Evolutionary conservation across 2,888 invertebrate species (phyloP).

Genomic region (Tholera decimalis): DNA sequence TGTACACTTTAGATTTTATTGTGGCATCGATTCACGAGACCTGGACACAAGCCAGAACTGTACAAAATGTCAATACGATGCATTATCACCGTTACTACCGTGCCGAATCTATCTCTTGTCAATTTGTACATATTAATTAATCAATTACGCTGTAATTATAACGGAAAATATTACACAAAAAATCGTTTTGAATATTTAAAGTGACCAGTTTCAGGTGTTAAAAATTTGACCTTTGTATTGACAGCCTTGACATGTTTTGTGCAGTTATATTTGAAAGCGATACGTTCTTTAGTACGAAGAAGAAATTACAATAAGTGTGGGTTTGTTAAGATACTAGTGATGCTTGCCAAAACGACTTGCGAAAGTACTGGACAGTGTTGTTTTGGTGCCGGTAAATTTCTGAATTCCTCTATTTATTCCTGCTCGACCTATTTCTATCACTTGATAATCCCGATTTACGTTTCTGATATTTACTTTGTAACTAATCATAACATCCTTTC

Average conservation of each 20-base stretch:
- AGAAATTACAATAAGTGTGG: conserved; percentile 73
- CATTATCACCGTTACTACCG: conserved; percentile 83
- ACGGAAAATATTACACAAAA: conserved; percentile 13
- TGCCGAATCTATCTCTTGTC: conserved; percentile 67
- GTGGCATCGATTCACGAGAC: conserved; percentile 80
- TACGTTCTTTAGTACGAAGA: conserved; percentile 59
- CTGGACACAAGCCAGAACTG: conserved; percentile 83
- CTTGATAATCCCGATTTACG: conserved; percentile 40
- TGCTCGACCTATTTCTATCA: conserved; percentile 63
- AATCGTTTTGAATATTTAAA: conserved; percentile 1
- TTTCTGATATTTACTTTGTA: conserved; percentile 27
- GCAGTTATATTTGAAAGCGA: conserved; percentile 77
- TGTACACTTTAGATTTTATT: conserved; percentile 83
- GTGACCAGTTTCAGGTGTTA: conserved; percentile 41
- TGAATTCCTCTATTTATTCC: conserved; percentile 69
- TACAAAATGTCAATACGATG: conserved; percentile 90
- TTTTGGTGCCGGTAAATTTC: conserved; percentile 69
- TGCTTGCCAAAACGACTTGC: conserved; percentile 78
- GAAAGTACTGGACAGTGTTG: conserved; percentile 70
- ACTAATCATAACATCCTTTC: conserved; percentile 1
- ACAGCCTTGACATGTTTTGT: conserved; percentile 81
- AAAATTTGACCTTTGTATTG: conserved; percentile 65
- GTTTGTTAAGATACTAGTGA: conserved; percentile 67
- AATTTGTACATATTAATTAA: conserved; percentile 53
- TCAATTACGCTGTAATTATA: conserved; percentile 17